Evolutionary conservation across 2,113 vertebrate genomes (phyloP).

Genomic region (Vulpes lagopus): DNA sequence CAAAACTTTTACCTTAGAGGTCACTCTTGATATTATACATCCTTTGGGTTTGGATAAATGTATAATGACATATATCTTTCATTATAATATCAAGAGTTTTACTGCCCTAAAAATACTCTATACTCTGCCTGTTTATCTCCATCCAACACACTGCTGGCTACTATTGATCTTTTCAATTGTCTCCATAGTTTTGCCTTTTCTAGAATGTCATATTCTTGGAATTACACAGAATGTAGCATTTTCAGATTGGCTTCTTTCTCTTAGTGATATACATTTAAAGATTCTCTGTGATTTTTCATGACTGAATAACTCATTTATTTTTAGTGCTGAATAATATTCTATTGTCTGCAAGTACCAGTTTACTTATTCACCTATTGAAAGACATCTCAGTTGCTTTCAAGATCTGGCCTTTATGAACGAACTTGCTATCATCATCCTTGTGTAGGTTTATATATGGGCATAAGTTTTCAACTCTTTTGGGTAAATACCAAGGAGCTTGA

Average conservation of each 20-base stretch:
- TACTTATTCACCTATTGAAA: not conserved
- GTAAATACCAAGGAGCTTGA: not conserved
- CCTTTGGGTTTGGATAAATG: not conserved
- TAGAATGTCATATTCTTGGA: not conserved
- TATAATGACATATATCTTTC: not conserved
- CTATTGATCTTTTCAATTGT: not conserved
- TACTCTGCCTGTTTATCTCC: not conserved
- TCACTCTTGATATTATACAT: not conserved
- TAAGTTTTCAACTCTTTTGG: not conserved
- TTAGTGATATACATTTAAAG: not conserved
- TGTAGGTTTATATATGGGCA: not conserved
- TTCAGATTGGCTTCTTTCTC: not conserved
- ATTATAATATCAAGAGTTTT: not conserved
- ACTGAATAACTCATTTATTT: not conserved
- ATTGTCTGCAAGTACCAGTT: not conserved
- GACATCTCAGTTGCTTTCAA: not conserved
- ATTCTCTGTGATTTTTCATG: not conserved
- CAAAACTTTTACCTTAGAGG: not conserved
- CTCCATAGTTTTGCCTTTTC: not conserved
- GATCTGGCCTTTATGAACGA: not conserved
- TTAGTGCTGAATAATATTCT: not conserved
- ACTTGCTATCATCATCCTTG: not conserved
- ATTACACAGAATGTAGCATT: not conserved
- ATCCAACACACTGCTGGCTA: not conserved
- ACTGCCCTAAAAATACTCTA: not conserved